Base-by-base conservation (phyloP, 1,140 invertebrate genomes). In the Littorina saxatilis region DNA sequence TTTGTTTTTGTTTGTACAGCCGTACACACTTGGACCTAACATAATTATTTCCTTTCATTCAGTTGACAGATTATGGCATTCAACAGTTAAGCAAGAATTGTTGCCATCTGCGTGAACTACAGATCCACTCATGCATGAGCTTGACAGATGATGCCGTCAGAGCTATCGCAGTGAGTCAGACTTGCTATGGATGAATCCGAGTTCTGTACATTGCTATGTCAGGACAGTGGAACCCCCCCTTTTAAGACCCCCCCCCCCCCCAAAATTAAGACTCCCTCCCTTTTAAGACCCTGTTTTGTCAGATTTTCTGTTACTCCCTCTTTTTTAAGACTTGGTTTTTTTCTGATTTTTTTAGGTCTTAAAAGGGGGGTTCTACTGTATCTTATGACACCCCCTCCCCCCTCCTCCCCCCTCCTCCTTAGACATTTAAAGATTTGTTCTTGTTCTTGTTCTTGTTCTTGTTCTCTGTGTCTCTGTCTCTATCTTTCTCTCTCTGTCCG, bases 1-100 rank as follows among this genome's bases (percentile, higher is more conserved):
- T 70, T 17, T 39, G 37, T 70, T 17, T 37, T 17, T 70, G 66
- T 70, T 29, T 23, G 23, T 70, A 32, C 23, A 63, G 7, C 9
- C 29, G 29, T 70, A 17, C 37, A 32, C 23, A 23, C 37, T 29
- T 70, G 37, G 7, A 32, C 35, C 17, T 32, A n/a, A n/a, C n/a
- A n/a, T n/a, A n/a, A n/a, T n/a, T n/a, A n/a, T n/a, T n/a, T n/a
- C n/a, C n/a, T n/a, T n/a, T n/a, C n/a, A n/a, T n/a, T 37, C 40
- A 73, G 70, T 37, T 73, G 70, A 43, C 70, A 43, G 70, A 73
- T 39, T 73, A 43, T 43, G 70, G 37, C 17, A 43, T 73, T 23
- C 4, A 17, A 9, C 20, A 39, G 37, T n/a, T 73, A 13, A 4
- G 17, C 35, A 39, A 43, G 11, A 39, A 40, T 23, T 73, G 70